These are phyloP conservation scores for Malurus leucopterus DNA, from an alignment of 2,797 vertebrate genomes.

Conservation along the genomic window DNA sequence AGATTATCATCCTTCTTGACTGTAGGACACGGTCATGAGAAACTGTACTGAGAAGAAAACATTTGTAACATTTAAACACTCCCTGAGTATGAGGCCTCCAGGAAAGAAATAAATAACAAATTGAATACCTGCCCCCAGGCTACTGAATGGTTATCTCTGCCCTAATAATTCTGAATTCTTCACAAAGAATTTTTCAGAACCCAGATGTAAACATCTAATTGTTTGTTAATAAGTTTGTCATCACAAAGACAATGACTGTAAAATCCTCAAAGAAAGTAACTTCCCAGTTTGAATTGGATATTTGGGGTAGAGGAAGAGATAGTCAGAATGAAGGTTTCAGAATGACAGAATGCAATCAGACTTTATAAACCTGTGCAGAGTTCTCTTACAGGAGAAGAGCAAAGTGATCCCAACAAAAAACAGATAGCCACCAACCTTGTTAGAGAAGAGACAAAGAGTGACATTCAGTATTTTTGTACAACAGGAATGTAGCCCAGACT, in stretches of 20 bases:
- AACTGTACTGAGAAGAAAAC: background rate
- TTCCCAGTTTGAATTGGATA: background rate
- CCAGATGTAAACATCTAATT: background rate
- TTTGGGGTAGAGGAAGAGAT: background rate
- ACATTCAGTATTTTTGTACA: background rate
- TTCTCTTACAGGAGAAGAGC: background rate
- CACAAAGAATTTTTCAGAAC: background rate
- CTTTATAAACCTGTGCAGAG: background rate
- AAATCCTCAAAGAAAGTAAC: background rate
- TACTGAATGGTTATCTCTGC: background rate
- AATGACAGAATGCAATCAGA: background rate
- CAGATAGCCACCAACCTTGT: background rate
- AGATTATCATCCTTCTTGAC: background rate
- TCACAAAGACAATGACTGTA: background rate
- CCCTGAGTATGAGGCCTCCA: background rate
- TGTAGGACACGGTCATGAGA: background rate
- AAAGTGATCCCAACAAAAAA: background rate
- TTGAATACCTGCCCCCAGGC: background rate
- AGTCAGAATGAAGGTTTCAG: background rate
- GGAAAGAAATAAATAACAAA: background rate
- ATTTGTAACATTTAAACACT: background rate
- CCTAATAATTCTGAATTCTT: background rate
- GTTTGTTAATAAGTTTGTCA: background rate
- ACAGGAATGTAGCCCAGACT: background rate
- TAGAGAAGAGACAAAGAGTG: background rate